Percentiles rank a stretch among this genome's conserved stretches.
Conservation (phyloP, 2,797 vertebrate genomes). For the Sorex maritimensis region DNA sequence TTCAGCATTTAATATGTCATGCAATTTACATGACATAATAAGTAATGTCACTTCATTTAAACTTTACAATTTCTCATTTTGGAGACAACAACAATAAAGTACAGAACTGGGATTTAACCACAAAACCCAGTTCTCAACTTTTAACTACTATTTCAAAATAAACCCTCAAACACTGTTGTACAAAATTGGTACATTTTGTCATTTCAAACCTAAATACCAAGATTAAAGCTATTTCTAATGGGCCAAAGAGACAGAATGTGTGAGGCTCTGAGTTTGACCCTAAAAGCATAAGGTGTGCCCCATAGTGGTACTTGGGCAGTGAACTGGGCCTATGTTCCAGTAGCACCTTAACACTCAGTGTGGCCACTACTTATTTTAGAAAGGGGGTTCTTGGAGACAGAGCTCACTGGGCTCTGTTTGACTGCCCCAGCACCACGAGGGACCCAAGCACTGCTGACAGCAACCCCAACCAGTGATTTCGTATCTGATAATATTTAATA, state of each 20-base stretch:
- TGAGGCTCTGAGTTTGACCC: too few species aligned
- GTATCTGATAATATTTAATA: not conserved
- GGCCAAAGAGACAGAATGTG: too few species aligned
- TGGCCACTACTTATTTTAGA: too few species aligned
- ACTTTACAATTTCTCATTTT: conserved; percentile 33
- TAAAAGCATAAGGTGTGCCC: too few species aligned
- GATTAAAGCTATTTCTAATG: not conserved
- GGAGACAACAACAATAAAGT: conserved; percentile 5
- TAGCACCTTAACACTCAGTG: too few species aligned
- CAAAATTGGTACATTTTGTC: not conserved
- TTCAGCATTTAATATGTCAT: not conserved
- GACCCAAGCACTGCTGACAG: too few species aligned
- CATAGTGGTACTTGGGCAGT: too few species aligned
- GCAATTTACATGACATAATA: conserved; percentile 13
- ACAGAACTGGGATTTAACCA: not conserved
- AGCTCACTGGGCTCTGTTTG: too few species aligned
- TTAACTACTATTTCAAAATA: not conserved
- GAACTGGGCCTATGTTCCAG: too few species aligned
- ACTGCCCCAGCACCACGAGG: too few species aligned
- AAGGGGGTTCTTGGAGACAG: too few species aligned
- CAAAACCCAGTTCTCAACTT: conserved; percentile 10
- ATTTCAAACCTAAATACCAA: conserved; percentile 50
- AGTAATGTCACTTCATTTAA: conserved; percentile 9
- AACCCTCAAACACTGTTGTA: not conserved
- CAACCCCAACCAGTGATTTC: not conserved